A percentile compares a stretch with the other conserved stretches of the same genome.
phyloP scores from a whole-genome alignment of 2,113 vertebrate species.

The Zapus hudsonius region DNA sequence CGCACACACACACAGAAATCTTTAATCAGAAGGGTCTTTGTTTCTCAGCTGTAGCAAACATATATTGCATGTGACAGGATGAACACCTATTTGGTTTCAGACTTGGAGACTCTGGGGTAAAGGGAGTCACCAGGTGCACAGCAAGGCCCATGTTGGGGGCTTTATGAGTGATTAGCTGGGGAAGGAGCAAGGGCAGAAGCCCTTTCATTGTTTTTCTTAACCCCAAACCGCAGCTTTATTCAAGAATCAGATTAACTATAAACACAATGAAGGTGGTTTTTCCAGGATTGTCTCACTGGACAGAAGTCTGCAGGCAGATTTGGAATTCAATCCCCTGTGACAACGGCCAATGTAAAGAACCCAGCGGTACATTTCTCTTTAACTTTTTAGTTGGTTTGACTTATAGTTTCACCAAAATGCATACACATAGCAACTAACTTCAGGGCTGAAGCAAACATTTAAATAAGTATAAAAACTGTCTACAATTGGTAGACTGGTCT shows the following conservation, averaged over 20 bases:
- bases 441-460: neutral
- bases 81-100: neutral
- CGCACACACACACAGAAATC: neutral
- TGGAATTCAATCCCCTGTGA: conserved; percentile 41
- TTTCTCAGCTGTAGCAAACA: conserved; percentile 22
- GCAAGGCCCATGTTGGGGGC: neutral
- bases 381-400: conserved; percentile 42
- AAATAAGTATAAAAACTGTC: neutral
- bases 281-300: neutral
- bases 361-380: neutral
- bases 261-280: conserved; percentile 30
- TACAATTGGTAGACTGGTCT: neutral
- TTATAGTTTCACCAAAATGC: conserved; percentile 8
- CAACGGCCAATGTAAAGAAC: conserved; percentile 46
- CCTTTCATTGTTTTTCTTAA: neutral
- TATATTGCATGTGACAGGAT: neutral
- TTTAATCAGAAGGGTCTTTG: conserved; percentile 36
- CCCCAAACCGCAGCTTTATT: conserved; percentile 36
- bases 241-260: conserved; percentile 55
- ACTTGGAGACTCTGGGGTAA: neutral
- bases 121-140: neutral
- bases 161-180: neutral
- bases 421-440: neutral
- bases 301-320: conserved; percentile 15
- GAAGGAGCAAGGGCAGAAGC: neutral